These are phyloP conservation scores for Laterallus jamaicensis DNA, from an alignment of 2,113 vertebrate genomes.

Conservation along the genomic window DNA sequence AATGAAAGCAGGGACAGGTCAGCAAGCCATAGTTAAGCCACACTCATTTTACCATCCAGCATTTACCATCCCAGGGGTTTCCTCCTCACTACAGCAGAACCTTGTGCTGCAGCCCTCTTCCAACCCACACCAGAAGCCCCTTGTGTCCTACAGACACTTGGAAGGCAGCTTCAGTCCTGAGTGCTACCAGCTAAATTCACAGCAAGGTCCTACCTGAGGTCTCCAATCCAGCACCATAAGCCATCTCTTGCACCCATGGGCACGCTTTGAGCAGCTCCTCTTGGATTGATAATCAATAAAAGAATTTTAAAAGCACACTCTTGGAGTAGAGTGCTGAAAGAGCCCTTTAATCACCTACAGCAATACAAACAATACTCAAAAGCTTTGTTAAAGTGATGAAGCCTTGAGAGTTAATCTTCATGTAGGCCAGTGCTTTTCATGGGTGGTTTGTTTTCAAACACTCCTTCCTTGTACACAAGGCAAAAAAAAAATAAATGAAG, in stretches of 20 bases:
- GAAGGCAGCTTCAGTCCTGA: neutral
- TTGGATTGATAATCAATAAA: neutral
- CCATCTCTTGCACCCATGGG: too few species aligned
- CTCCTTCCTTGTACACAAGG: neutral
- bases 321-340: neutral
- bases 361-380: neutral
- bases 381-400: neutral
- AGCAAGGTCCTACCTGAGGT: neutral
- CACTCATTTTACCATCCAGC: neutral
- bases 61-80: neutral
- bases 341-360: neutral
- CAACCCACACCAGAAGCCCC: neutral
- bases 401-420: neutral
- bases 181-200: neutral
- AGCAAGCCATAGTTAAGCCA: neutral
- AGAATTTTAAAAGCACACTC: neutral
- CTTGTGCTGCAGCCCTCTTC: too few species aligned
- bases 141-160: neutral
- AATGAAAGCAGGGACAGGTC: neutral
- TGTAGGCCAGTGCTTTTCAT: neutral
- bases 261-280: neutral
- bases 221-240: neutral
- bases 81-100: neutral
- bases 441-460: conserved; percentile 27
- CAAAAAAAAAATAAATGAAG: conserved; percentile 48